phyloP scores from a whole-genome alignment of 1,140 invertebrate species.

The Maniola jurtina region DNA sequence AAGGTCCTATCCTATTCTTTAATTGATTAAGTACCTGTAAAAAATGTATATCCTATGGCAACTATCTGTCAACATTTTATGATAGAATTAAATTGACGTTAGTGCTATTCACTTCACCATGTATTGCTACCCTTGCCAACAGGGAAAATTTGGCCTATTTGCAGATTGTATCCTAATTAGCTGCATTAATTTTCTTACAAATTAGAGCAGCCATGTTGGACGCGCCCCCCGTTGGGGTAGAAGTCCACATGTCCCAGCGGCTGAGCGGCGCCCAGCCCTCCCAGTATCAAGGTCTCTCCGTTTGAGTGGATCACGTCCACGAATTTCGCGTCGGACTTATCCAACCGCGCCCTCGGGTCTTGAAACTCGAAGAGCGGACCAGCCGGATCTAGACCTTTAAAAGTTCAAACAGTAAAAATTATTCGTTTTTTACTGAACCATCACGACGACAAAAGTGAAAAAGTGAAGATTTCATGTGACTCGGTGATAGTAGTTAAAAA shows the following conservation, averaged over 20 bases:
- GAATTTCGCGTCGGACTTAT: slow-evolving; percentile 91
- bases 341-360: slow-evolving; percentile 88
- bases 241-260: slow-evolving; percentile 95
- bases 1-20: too few relatives aligned
- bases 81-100: too few relatives aligned
- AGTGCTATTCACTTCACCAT: too few relatives aligned
- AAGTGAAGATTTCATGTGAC: too few relatives aligned
- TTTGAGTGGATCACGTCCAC: slow-evolving; percentile 98
- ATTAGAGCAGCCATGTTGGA: slow-evolving; percentile 87
- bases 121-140: too few relatives aligned
- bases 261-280: slow-evolving; percentile 90
- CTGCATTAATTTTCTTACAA: slow-evolving; percentile 50
- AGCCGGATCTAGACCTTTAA: slow-evolving; percentile 91
- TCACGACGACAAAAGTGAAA: too few relatives aligned
- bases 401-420: too few relatives aligned
- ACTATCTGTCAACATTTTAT: too few relatives aligned
- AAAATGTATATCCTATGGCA: too few relatives aligned
- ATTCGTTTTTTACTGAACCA: too few relatives aligned
- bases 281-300: slow-evolving; percentile 91
- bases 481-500: too few relatives aligned
- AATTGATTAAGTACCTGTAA: too few relatives aligned
- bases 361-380: slow-evolving; percentile 94
- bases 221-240: slow-evolving; percentile 93
- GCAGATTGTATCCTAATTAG: neutral
- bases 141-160: neutral